A percentile compares a stretch with the other conserved stretches of the same genome.
Evolutionary conservation across 2,113 vertebrate genomes (phyloP).

Genomic region (Corythornis vintsioides): DNA sequence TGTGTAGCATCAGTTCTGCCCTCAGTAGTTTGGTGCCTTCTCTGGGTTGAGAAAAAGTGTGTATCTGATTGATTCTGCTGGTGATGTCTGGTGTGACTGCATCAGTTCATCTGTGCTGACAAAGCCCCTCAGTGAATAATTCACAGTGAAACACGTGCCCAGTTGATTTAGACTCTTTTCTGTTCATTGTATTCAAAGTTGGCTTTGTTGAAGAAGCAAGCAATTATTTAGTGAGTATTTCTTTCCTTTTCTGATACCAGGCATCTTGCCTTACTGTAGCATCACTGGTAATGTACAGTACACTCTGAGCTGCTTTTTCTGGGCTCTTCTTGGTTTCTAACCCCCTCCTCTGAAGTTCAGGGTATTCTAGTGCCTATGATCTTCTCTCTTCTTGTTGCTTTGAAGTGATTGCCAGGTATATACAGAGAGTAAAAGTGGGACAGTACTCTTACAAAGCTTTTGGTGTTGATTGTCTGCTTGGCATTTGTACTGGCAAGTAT

Average conservation of each 20-base stretch:
- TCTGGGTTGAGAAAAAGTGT: neutral
- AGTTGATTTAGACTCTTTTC: neutral
- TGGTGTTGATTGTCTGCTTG: neutral
- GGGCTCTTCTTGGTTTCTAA: neutral
- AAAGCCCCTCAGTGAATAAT: neutral
- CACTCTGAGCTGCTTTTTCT: neutral
- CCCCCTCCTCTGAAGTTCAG: neutral
- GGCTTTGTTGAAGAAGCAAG: neutral
- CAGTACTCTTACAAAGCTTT: neutral
- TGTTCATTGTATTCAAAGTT: neutral
- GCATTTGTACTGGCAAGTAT: neutral
- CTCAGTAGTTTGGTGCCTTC: neutral
- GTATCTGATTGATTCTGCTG: neutral
- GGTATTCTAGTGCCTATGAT: neutral
- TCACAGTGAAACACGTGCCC: neutral
- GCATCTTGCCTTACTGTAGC: neutral
- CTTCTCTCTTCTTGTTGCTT: neutral
- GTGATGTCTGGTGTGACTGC: neutral
- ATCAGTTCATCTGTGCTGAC: neutral
- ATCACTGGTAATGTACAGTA: neutral
- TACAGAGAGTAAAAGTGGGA: neutral
- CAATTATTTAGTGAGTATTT: neutral
- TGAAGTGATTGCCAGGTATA: neutral
- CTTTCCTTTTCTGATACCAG: neutral
- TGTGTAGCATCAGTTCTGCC: neutral